Evolutionary conservation across 2,797 vertebrate species (phyloP), one percentile per base, ranked within the genome.

Genomic region (Anguilla obscura): DNA sequence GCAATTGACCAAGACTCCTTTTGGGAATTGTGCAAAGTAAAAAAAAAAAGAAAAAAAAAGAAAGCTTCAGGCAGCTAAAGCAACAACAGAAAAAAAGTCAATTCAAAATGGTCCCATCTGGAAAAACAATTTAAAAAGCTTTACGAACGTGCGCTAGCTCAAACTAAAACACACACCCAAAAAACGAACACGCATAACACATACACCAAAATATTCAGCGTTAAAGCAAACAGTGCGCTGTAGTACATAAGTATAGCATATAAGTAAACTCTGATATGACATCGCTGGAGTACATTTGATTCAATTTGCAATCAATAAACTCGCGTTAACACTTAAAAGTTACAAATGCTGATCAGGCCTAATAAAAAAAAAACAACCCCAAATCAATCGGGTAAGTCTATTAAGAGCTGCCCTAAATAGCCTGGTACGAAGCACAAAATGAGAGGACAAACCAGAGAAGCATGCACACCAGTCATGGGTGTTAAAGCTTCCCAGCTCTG

Each of bases 1-100:
- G 76, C 33, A 80, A 48, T 80, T 80, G 76, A 80, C 36, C 40
- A 48, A 48, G 48, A 80, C 4, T 48, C 76, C 76, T 45, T 80
- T 48, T 21, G 76, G 76, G 76, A 80, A 80, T 76, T 76, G 71
- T 40, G 30, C 30, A 80, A 48, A 9, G 1, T 6, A 30, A 30
- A 2, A 33, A 24, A 10, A 80, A n/a, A 63, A 6, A 1, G 6
- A 0, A n/a, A 63, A 63, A 4, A 63, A 24, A 63, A n/a, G 8
- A 6, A 0, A 4, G 21, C 60, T 63, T n/a, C 1, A 8, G 40
- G 40, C 36, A 48, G 21, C 6, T 2, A 80, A 80, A 21, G 40
- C 36, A 45, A 80, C 76, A 10, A n/a, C 21, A 48, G 40, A 76
- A 80, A 48, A 45, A 21, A 4, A 2, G 5, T 80, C 7, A 24